These are phyloP conservation scores for Hapalemur alaotrensis DNA, from an alignment of 2,797 vertebrate species.

Conservation along the genomic window DNA sequence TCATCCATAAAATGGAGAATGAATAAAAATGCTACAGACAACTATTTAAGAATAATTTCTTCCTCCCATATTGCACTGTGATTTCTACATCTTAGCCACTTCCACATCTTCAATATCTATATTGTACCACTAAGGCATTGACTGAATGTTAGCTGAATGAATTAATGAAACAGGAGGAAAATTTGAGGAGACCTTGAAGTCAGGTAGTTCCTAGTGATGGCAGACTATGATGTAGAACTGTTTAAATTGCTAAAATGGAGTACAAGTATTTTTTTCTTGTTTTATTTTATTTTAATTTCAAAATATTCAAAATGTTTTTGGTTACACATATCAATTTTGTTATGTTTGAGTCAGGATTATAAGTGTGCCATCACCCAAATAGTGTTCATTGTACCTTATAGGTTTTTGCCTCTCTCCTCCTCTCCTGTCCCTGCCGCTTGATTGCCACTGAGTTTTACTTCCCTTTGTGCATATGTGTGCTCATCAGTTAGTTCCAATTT, in stretches of 20 bases:
- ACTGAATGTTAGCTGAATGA: neutral
- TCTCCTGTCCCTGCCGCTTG: no score
- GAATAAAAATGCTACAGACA: neutral
- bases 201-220: neutral
- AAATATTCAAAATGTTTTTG: no score
- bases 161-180: neutral
- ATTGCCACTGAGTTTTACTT: no score
- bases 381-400: no score
- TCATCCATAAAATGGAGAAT: conserved; percentile 36
- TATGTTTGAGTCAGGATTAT: no score
- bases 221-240: neutral
- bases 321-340: no score
- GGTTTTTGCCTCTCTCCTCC: no score
- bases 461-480: no score
- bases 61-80: neutral
- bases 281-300: no score
- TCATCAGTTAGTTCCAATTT: no score
- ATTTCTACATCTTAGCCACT: neutral
- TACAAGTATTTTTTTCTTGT: neutral
- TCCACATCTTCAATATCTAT: neutral
- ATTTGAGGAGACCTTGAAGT: neutral
- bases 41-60: neutral
- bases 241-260: neutral
- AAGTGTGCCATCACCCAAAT: no score
- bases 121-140: neutral